Evolutionary conservation across 2,888 invertebrate species (phyloP).

Genomic region (Sabatieria punctata): DNA sequence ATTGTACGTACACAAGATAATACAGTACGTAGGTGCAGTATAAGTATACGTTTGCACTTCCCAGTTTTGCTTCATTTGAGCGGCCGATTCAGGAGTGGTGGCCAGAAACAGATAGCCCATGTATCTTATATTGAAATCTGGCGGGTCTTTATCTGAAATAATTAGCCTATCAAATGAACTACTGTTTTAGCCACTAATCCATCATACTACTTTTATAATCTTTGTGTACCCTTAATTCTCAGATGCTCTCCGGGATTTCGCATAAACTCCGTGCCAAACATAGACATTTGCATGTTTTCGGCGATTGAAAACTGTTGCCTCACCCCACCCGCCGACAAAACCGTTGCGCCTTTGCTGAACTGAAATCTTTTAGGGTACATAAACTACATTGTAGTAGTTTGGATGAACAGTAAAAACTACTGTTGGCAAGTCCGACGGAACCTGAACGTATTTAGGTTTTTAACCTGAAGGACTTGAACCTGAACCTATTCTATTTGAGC

Average conservation of each 20-base stretch:
- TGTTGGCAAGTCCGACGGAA: too few relatives aligned
- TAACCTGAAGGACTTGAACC: too few relatives aligned
- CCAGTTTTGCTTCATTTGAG: conserved; percentile 47
- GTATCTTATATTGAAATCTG: conserved; percentile 67
- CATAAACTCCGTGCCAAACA: conserved; percentile 72
- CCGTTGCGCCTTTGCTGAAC: conserved; percentile 42
- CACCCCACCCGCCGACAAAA: conserved; percentile 48
- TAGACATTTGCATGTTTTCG: conserved; percentile 79
- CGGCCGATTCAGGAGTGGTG: conserved; percentile 51
- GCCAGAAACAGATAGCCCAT: conserved; percentile 73
- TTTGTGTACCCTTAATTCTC: conserved; percentile 36
- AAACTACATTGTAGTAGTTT: too few relatives aligned
- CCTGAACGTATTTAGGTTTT: too few relatives aligned
- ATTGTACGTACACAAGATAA: too few relatives aligned
- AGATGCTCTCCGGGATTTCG: conserved; percentile 45
- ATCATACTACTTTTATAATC: too few relatives aligned
- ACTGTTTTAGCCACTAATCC: too few relatives aligned
- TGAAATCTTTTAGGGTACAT: too few relatives aligned
- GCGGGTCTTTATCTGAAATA: conserved; percentile 32
- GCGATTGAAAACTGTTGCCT: conserved; percentile 78
- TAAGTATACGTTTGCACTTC: conserved; percentile 36
- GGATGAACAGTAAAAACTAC: too few relatives aligned
- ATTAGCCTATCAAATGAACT: too few relatives aligned
- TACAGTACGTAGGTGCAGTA: too few relatives aligned
- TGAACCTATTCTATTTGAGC: too few relatives aligned